Evolutionary conservation across 2,113 vertebrate species (phyloP).

Genomic region (Centrocercus urophasianus): DNA sequence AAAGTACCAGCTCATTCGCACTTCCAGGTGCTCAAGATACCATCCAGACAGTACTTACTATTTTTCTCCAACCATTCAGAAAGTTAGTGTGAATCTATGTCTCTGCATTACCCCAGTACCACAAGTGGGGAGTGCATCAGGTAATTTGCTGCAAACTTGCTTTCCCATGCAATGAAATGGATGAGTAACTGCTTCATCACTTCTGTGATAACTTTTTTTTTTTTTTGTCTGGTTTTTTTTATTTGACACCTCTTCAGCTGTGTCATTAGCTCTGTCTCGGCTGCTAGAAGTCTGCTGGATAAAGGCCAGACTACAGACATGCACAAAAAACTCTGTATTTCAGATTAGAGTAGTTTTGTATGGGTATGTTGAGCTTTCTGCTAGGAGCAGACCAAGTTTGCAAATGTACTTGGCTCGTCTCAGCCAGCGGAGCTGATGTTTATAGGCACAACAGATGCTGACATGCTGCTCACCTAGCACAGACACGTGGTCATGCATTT

Average conservation of each 20-base stretch:
- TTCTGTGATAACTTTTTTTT: neutral
- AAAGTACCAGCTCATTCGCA: neutral
- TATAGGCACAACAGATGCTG: neutral
- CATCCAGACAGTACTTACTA: neutral
- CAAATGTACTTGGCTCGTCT: neutral
- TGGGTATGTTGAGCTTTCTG: neutral
- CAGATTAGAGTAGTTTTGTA: neutral
- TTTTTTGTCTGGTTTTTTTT: neutral
- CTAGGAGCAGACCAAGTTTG: neutral
- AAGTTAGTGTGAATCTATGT: neutral
- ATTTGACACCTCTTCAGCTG: neutral
- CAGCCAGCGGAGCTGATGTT: neutral
- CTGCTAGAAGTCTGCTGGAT: neutral
- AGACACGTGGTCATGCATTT: neutral
- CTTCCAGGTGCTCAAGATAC: neutral
- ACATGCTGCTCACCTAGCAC: neutral
- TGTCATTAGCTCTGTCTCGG: neutral
- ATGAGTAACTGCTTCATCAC: neutral
- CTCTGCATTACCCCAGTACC: neutral
- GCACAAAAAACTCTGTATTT: neutral
- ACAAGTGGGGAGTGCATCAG: neutral
- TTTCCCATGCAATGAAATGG: neutral
- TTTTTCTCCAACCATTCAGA: neutral
- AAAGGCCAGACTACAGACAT: neutral
- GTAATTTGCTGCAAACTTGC: neutral